Percentiles rank a stretch among this genome's conserved stretches.
Evolutionary conservation across 2,113 vertebrate species (phyloP).

Genomic region (Plectropomus leopardus): DNA sequence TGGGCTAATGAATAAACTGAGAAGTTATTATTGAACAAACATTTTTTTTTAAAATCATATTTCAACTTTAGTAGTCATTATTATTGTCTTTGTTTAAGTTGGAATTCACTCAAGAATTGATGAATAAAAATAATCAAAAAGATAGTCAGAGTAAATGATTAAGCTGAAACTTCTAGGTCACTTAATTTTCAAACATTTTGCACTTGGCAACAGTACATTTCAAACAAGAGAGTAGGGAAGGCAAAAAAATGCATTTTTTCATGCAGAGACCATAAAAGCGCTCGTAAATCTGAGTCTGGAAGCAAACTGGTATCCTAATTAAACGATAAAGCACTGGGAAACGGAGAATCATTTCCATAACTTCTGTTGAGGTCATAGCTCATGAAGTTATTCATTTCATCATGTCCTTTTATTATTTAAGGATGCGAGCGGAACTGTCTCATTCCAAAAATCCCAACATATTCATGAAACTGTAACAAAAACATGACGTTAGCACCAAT

Average conservation of each 20-base stretch:
- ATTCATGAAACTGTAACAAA: slow-evolving; percentile 36
- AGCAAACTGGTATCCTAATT: neutral
- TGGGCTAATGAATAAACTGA: neutral
- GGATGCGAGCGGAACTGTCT: slow-evolving; percentile 1
- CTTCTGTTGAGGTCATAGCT: neutral
- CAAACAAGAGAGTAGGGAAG: neutral
- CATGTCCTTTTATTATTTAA: slow-evolving; percentile 13
- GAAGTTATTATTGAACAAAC: neutral
- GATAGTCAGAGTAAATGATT: neutral
- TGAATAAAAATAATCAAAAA: neutral
- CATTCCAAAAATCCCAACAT: slow-evolving; percentile 17
- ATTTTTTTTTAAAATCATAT: neutral
- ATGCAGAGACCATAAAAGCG: neutral
- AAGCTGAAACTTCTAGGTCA: neutral
- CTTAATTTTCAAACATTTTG: neutral
- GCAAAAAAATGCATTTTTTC: neutral
- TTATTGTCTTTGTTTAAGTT: neutral
- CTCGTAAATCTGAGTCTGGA: slow-evolving; percentile 12
- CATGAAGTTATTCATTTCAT: neutral
- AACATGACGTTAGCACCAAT: slow-evolving; percentile 13
- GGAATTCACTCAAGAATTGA: neutral
- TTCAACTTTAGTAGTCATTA: neutral
- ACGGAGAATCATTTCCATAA: slow-evolving; percentile 1
- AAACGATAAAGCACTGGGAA: slow-evolving; percentile 21
- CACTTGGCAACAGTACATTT: neutral